Evolutionary conservation across 2,113 vertebrate species (phyloP).

Genomic region (Xiphophorus hellerii): DNA sequence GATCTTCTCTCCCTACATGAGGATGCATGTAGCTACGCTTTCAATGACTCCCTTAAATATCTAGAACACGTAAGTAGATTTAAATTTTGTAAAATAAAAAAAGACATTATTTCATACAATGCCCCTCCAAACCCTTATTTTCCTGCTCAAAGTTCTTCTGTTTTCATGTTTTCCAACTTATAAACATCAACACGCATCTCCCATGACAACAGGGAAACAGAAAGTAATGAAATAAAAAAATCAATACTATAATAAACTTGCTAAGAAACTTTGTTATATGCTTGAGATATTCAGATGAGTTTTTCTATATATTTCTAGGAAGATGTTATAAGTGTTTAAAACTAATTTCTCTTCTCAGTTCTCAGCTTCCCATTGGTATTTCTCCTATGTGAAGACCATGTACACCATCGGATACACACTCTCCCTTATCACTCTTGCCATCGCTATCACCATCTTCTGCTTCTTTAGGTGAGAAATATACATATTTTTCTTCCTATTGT

Average conservation of each 20-base stretch:
- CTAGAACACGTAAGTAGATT: conserved; percentile 47
- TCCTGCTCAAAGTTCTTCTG: too few relatives aligned
- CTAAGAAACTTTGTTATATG: too few relatives aligned
- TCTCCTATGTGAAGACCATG: conserved; percentile 89
- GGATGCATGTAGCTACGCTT: conserved; percentile 84
- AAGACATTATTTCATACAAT: too few relatives aligned
- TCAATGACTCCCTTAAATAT: conserved; percentile 77
- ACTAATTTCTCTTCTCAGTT: conserved; percentile 29
- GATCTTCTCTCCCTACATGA: conserved; percentile 82
- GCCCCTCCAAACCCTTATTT: too few relatives aligned
- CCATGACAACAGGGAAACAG: too few relatives aligned
- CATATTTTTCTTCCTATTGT: not conserved
- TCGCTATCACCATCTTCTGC: conserved; percentile 85
- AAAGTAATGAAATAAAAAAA: too few relatives aligned
- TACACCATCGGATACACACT: conserved; percentile 89
- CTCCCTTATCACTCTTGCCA: conserved; percentile 84
- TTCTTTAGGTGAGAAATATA: conserved; percentile 85
- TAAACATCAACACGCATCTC: too few relatives aligned
- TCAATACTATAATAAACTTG: too few relatives aligned
- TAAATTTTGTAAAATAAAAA: too few relatives aligned
- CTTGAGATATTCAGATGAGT: not conserved
- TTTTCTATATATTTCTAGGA: not conserved
- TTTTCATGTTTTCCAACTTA: too few relatives aligned
- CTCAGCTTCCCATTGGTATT: conserved; percentile 82
- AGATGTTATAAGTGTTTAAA: not conserved